Percentiles rank a stretch among this genome's conserved stretches.
Conservation (phyloP, 2,797 vertebrate species). For the Crypturellus tataupa region DNA sequence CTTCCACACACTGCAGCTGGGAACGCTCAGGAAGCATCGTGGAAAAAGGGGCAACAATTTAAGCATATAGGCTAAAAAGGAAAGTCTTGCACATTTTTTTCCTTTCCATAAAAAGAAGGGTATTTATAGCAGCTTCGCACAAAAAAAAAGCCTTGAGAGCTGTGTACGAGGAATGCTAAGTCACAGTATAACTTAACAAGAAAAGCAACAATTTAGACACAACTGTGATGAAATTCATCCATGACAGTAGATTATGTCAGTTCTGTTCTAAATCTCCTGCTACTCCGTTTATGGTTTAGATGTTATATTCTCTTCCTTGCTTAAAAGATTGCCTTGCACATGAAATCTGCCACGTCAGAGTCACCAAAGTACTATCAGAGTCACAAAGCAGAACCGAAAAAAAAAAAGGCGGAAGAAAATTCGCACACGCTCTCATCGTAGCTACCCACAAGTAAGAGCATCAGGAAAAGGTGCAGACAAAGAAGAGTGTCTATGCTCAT, state of each 20-base stretch:
- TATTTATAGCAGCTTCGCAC: not conserved
- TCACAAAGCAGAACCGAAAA: not conserved
- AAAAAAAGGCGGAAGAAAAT: not conserved
- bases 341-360: not conserved
- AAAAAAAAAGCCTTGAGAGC: not conserved
- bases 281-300: not conserved
- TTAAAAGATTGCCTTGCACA: not conserved
- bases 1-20: not conserved
- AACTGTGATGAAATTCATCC: not conserved
- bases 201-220: slow-evolving; percentile 3
- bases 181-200: not conserved
- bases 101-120: not conserved
- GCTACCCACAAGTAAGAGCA: not conserved
- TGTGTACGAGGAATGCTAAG: not conserved
- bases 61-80: not conserved
- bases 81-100: not conserved
- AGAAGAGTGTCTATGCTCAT: not conserved
- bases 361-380: not conserved
- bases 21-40: not conserved
- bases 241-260: not conserved
- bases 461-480: not conserved
- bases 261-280: not conserved
- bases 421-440: not conserved
- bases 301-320: not conserved
- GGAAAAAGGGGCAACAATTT: not conserved